These are phyloP conservation scores for Microtus oregoni DNA, from an alignment of 2,113 vertebrate genomes.

Conservation along the genomic window DNA sequence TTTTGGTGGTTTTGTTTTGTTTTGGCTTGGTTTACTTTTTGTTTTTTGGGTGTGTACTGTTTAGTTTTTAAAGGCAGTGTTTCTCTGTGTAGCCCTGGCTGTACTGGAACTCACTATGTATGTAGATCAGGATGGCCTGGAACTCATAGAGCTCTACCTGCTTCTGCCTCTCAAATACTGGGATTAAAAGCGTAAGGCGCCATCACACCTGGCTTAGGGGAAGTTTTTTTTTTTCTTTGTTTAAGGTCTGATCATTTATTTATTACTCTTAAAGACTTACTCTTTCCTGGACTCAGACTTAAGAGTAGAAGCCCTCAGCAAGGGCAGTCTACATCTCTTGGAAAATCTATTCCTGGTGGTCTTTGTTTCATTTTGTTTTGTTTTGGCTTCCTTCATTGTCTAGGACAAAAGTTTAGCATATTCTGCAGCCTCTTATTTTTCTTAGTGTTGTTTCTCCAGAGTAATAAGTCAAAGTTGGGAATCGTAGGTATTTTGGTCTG, in stretches of 20 bases:
- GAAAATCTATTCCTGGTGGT: neutral
- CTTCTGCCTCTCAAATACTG: neutral
- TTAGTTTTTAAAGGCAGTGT: neutral
- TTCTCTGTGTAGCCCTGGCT: neutral
- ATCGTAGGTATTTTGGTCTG: neutral
- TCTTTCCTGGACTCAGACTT: neutral
- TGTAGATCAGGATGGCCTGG: neutral
- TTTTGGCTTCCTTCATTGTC: neutral
- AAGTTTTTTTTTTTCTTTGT: neutral
- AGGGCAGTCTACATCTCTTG: neutral
- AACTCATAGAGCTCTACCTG: neutral
- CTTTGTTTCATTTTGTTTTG: neutral
- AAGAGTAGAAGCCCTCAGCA: neutral
- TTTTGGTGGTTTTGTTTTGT: neutral
- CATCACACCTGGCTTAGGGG: neutral
- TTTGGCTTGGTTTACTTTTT: neutral
- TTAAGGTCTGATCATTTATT: neutral
- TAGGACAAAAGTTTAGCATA: neutral
- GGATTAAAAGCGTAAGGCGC: neutral
- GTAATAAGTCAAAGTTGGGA: neutral
- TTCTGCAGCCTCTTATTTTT: neutral
- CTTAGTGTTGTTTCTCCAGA: neutral
- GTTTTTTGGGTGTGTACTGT: neutral
- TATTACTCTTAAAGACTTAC: neutral
- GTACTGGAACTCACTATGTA: neutral